These are phyloP conservation scores for Tenthredo livida DNA, from an alignment of 2,888 invertebrate species.

Conservation along the genomic window DNA sequence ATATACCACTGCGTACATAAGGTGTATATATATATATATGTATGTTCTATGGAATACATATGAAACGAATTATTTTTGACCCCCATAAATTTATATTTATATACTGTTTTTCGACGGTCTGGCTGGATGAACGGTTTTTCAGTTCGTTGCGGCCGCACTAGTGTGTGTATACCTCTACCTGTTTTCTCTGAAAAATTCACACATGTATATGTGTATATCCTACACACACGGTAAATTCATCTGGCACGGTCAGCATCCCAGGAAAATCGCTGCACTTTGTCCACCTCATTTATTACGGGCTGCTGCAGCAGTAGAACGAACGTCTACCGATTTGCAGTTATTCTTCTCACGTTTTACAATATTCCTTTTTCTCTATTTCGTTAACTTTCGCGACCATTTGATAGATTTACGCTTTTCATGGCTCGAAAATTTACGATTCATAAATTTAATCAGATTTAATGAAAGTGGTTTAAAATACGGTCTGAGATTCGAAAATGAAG, in stretches of 20 bases:
- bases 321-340: conserved; percentile 34
- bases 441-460: neutral
- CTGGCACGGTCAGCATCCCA: conserved; percentile 28
- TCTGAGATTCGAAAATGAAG: too few relatives aligned
- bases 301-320: conserved; percentile 8
- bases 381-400: neutral
- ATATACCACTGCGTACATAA: neutral
- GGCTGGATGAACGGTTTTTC: neutral
- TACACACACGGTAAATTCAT: neutral
- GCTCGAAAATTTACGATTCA: neutral
- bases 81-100: neutral
- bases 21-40: too few relatives aligned
- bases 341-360: conserved; percentile 22
- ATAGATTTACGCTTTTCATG: neutral
- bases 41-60: neutral
- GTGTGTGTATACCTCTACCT: too few relatives aligned
- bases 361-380: neutral
- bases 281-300: conserved; percentile 58
- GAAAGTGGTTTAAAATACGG: neutral
- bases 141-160: neutral
- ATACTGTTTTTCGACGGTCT: neutral
- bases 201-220: neutral
- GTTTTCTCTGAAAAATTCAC: neutral
- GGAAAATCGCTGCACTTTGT: conserved; percentile 54
- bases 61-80: neutral